Base-by-base conservation (phyloP, 2,888 invertebrate genomes). In the Leptinotarsa juncta region DNA sequence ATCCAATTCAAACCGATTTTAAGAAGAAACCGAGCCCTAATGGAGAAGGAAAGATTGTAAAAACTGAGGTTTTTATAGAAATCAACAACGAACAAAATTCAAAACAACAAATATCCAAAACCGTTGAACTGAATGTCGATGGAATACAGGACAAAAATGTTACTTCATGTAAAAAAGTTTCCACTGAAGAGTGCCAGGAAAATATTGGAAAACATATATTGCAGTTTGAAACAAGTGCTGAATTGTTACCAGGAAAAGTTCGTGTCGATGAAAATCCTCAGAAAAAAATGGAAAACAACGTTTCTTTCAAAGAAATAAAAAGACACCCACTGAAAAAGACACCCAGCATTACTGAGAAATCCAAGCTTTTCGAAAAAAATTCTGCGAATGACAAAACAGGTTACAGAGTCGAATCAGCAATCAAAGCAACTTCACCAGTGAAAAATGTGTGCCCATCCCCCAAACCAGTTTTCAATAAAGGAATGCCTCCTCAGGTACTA, bases 41-140 rank as follows among this genome's bases (percentile, higher is more conserved):
- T 57, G 77, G 77, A 60, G 78, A 79, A 66, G 77, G 76, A 32
- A 79, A 82, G 68, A 83, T 80, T 70, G 82, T 84, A 50, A 85
- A 84, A 79, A 85, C 84, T 23, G 86, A 86, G 79, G 82, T 86
- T 75, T 84, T 82, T 69, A 83, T 86, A 51, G 82, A 86, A 76
- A 84, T 86, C 53, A 80, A 79, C 71, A 77, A 71, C 70, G 80
- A 79, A 10, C 70, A 72, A 10, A 74, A 72, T 16, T 18, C 75
- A 15, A 50, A 18, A 14, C 68, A 23, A 50, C 26, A 62, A 42
- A 73, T 72, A 42, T 69, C 79, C 10, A 80, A 81, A 68, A 73
- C 73, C 3, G 72, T 80, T 62, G 71, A 79, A 48, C 66, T 77
- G 15, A 76, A 72, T 48, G 73, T 73, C 23, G 48, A 42, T 12